Percentiles rank a stretch among this genome's conserved stretches.
Evolutionary conservation across 2,888 invertebrate species (phyloP).

Genomic region (Cephalotes varians): DNA sequence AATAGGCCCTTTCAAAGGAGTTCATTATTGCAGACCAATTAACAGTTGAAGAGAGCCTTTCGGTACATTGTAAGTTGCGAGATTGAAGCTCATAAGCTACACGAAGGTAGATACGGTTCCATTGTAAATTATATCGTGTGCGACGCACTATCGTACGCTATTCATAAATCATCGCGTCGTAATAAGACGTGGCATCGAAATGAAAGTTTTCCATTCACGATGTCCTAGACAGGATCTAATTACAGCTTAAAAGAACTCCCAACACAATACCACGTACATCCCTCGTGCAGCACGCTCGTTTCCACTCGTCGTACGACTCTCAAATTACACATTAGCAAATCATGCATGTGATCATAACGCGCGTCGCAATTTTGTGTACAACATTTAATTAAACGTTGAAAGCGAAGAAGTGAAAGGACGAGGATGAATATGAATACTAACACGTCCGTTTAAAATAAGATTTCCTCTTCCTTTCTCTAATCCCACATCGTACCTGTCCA

Average conservation of each 20-base stretch:
- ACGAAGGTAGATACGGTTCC: slow-evolving; percentile 13
- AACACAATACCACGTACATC: slow-evolving; percentile 44
- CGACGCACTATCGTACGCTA: slow-evolving; percentile 43
- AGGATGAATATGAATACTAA: slow-evolving; percentile 41
- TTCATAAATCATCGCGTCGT: slow-evolving; percentile 50
- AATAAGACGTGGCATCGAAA: slow-evolving; percentile 48
- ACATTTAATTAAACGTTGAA: slow-evolving; percentile 41
- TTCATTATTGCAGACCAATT: slow-evolving; percentile 64
- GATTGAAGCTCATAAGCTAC: background rate
- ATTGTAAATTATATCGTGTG: slow-evolving; percentile 27
- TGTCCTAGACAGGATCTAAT: slow-evolving; percentile 48
- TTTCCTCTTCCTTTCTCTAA: slow-evolving; percentile 40
- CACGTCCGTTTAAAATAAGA: slow-evolving; percentile 7
- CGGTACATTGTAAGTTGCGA: slow-evolving; percentile 13
- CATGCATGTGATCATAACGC: slow-evolving; percentile 35
- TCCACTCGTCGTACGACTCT: slow-evolving; percentile 20
- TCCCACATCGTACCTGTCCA: slow-evolving; percentile 3
- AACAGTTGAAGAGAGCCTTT: slow-evolving; percentile 28
- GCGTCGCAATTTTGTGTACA: slow-evolving; percentile 33
- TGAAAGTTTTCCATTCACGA: slow-evolving; percentile 47
- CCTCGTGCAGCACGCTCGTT: slow-evolving; percentile 2
- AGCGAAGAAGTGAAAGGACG: slow-evolving; percentile 45
- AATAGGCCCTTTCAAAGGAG: slow-evolving; percentile 31
- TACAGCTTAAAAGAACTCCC: slow-evolving; percentile 25
- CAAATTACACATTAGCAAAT: slow-evolving; percentile 45